Conservation (phyloP, 2,113 vertebrate species). For the Stigmatopora nigra region DNA sequence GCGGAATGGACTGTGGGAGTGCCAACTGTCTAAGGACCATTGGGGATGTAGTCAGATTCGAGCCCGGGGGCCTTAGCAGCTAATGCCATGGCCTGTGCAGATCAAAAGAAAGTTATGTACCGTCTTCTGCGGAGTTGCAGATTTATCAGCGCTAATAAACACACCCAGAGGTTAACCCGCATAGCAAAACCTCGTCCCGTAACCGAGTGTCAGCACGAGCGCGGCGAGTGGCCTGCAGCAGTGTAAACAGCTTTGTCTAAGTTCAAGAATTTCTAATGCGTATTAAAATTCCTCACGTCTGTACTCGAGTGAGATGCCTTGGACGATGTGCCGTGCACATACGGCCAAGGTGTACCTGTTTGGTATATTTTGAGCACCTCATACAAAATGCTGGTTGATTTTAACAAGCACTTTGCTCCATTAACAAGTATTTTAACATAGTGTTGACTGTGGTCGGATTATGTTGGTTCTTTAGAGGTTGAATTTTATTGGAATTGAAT, state of each 20-base stretch:
- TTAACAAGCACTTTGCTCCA: neutral
- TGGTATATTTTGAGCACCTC: neutral
- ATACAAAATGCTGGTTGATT: neutral
- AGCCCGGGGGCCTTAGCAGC: neutral
- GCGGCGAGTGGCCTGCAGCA: neutral
- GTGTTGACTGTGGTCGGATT: neutral
- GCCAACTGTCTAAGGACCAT: neutral
- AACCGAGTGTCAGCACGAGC: neutral
- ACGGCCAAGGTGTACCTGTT: conserved; percentile 13
- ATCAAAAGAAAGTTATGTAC: neutral
- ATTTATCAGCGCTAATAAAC: neutral
- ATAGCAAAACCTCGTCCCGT: neutral
- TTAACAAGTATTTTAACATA: neutral
- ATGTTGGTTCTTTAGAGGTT: too few species aligned
- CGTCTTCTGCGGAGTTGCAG: neutral
- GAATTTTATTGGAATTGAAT: too few species aligned
- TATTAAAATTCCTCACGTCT: conserved; percentile 19
- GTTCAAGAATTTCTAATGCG: conserved; percentile 30
- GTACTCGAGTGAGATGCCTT: conserved; percentile 4
- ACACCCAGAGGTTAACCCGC: neutral
- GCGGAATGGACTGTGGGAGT: neutral
- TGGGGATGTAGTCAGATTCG: neutral
- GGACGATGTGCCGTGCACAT: conserved; percentile 7
- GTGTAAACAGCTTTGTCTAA: conserved; percentile 12
- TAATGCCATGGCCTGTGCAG: neutral